Evolutionary conservation across 2,797 vertebrate species (phyloP), one percentile per base, ranked within the genome.

Genomic region (Rhadinocentrus ornatus): DNA sequence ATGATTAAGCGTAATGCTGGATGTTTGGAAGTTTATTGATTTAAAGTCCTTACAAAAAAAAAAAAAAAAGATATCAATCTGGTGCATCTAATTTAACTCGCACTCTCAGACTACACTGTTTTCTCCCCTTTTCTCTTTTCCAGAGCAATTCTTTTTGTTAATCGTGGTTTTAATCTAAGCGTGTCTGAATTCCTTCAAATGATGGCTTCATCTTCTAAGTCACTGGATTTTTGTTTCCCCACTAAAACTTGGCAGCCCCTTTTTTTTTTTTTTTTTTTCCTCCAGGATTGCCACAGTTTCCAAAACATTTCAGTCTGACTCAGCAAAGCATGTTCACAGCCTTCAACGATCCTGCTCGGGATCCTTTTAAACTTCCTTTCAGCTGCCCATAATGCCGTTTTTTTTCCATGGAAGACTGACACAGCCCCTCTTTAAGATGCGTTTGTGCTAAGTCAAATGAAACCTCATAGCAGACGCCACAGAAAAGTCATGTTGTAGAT

Each of bases 231-330:
- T 73, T 67, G 62, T 67, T 39, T 75, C 60, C 61, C 78, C 82
- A 62, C 78, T 67, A 46, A 78, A 81, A 32, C 62, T 86, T 84
- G 81, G 86, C 83, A 78, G 65, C 22, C 54, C 62, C 7, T 31
- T 85, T 72, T 67, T 62, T 86, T 85, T 86, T 78, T 31, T 31
- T 85, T 72, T 67, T 62, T 86, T 85, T 86, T 78, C 78, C 80
- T 89, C 29, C 66, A 74, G 71, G 77, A 89, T 89, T 87, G 83
- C 89, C 89, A 86, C 88, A 87, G 65, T 88, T 91, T 89, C 84
- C 89, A 84, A 86, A 91, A 90, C 88, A 83, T 31, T 62, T 44
- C 24, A 35, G 80, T 82, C 86, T 89, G 89, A 91, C 73, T 91
- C 88, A 87, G 88, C 90, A 85, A 73, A 82, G 73, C 66, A 8